Conservation (phyloP, 2,888 invertebrate species). For the Mycalesis mineus region DNA sequence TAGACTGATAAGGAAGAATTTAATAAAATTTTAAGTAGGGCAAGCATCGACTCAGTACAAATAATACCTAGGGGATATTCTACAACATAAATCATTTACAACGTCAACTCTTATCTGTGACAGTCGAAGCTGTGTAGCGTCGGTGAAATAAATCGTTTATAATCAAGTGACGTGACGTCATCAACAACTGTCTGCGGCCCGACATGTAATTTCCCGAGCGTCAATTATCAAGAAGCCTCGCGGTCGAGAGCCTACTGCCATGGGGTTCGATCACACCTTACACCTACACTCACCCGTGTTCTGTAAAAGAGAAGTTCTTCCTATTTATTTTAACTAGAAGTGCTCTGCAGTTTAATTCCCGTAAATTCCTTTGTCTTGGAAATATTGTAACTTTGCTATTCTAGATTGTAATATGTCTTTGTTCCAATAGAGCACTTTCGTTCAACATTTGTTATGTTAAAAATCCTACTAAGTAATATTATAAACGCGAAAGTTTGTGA, state of each 20-base stretch:
- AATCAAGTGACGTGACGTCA: slow-evolving; percentile 72
- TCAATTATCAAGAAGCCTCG: slow-evolving; percentile 69
- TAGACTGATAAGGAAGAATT: too few species aligned
- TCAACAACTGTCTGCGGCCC: slow-evolving; percentile 73
- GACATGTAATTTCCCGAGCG: slow-evolving; percentile 76
- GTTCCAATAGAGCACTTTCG: too few species aligned
- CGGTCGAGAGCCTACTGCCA: slow-evolving; percentile 62
- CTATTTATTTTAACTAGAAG: too few species aligned
- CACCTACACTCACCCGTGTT: slow-evolving; percentile 17
- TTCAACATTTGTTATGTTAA: too few species aligned
- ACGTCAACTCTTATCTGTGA: slow-evolving; percentile 27
- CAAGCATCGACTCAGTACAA: neutral
- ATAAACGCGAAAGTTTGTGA: too few species aligned
- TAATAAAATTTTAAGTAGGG: neutral
- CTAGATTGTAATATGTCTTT: too few species aligned
- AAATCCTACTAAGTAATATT: too few species aligned
- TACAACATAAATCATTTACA: slow-evolving; percentile 13
- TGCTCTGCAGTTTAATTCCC: too few species aligned
- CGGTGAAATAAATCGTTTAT: slow-evolving; percentile 74
- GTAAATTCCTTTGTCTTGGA: too few species aligned
- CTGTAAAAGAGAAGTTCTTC: too few species aligned
- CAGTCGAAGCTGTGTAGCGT: slow-evolving; percentile 33
- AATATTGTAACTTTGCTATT: too few species aligned
- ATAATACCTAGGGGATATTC: neutral
- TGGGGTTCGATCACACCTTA: slow-evolving; percentile 64